A percentile compares a stretch with the other conserved stretches of the same genome.
These are phyloP conservation scores for Eublepharis macularius DNA, from an alignment of 2,113 vertebrate species.

Conservation along the genomic window DNA sequence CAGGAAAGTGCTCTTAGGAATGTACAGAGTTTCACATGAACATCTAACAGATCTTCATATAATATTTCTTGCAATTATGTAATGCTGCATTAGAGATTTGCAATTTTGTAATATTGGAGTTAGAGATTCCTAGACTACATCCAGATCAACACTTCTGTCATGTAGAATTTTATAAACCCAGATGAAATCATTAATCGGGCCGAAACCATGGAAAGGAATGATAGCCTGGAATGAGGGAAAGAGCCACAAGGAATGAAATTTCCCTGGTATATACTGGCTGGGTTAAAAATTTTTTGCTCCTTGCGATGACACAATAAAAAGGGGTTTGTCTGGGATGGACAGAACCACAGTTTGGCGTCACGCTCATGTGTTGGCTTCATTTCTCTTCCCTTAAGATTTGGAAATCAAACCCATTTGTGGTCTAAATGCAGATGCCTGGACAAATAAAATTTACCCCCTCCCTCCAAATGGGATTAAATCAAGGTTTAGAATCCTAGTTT, in stretches of 20 bases:
- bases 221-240: not conserved
- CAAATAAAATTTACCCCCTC: no score
- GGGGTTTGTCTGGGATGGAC: no score
- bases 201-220: not conserved
- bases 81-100: slow-evolving; percentile 24
- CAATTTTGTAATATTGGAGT: slow-evolving; percentile 29
- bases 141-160: not conserved
- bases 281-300: not conserved
- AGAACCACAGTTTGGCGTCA: no score
- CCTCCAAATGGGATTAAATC: no score
- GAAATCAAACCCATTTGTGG: no score
- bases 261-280: not conserved
- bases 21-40: no score
- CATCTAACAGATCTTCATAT: not conserved
- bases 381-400: no score
- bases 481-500: no score
- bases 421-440: no score
- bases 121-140: not conserved
- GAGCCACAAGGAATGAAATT: not conserved
- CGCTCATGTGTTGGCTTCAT: no score
- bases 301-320: no score
- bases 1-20: no score
- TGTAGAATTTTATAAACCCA: not conserved
- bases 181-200: not conserved
- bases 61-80: not conserved